phyloP scores from a whole-genome alignment of 2,797 vertebrate genomes.

The Apodemus agrarius region DNA sequence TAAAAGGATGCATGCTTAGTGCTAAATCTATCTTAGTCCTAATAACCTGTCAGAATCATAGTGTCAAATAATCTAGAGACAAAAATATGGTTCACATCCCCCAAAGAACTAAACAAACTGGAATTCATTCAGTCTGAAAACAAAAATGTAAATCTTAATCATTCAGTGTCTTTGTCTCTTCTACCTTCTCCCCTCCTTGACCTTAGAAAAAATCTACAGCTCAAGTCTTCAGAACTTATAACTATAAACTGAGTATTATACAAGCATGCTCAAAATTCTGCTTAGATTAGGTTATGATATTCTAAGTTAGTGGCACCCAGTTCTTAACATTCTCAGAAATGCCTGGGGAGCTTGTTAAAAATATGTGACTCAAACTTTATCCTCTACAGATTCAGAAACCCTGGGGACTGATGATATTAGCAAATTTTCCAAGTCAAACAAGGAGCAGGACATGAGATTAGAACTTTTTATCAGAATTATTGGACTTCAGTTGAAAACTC shows the following conservation, averaged over 20 bases:
- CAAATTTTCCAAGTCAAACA: not conserved
- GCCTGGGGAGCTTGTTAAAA: slow-evolving; percentile 7
- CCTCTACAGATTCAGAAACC: not conserved
- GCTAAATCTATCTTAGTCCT: not conserved
- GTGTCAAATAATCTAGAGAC: not conserved
- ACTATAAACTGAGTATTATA: not conserved
- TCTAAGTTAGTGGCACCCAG: not conserved
- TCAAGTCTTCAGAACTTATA: not conserved
- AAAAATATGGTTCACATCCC: not conserved
- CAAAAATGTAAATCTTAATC: rapidly evolving
- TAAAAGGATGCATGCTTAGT: not conserved
- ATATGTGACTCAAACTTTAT: not conserved
- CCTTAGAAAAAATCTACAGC: not conserved
- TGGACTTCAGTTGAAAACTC: not conserved
- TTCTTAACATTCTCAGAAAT: slow-evolving; percentile 15
- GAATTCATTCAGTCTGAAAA: not conserved
- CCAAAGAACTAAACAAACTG: not conserved
- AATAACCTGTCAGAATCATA: not conserved
- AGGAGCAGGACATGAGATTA: not conserved
- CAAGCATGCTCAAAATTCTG: not conserved
- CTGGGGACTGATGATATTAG: not conserved
- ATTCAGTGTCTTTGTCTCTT: not conserved
- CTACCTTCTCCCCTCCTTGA: rapidly evolving
- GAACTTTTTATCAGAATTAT: not conserved
- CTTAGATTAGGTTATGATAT: not conserved